Percentiles rank a stretch among this genome's conserved stretches.
Evolutionary conservation across 2,888 invertebrate species (phyloP).

Genomic region (Loripinus fragilis): DNA sequence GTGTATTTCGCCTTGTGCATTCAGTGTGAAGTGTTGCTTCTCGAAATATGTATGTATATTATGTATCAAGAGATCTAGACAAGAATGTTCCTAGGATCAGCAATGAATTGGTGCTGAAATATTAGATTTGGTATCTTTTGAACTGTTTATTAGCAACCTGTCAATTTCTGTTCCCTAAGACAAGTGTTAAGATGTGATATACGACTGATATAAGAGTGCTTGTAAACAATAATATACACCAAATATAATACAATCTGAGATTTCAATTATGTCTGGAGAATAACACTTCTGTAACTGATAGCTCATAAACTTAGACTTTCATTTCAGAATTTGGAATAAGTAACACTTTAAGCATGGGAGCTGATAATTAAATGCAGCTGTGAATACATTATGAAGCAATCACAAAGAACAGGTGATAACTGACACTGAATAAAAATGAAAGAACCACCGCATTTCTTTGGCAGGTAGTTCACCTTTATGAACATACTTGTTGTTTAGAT

Average conservation of each 20-base stretch:
- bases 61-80: too few relatives aligned
- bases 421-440: neutral
- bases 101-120: too few relatives aligned
- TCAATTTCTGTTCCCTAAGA: neutral
- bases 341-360: slow-evolving; percentile 10
- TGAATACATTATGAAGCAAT: neutral
- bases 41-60: too few relatives aligned
- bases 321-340: slow-evolving; percentile 1
- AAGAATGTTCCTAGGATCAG: too few relatives aligned
- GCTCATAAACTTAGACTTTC: neutral
- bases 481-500: too few relatives aligned
- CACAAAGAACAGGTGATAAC: slow-evolving; percentile 1
- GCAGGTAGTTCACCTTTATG: neutral
- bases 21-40: too few relatives aligned
- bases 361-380: slow-evolving; percentile 16
- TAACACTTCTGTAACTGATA: neutral
- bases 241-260: slow-evolving; percentile 7
- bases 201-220: neutral
- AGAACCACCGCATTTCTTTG: neutral
- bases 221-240: neutral
- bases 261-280: slow-evolving; percentile 9
- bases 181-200: neutral
- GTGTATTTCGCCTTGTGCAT: too few relatives aligned
- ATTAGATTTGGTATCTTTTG: too few relatives aligned
- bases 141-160: neutral